These are phyloP conservation scores for Hycleus cichorii DNA, from an alignment of 1,140 invertebrate genomes.

Conservation along the genomic window DNA sequence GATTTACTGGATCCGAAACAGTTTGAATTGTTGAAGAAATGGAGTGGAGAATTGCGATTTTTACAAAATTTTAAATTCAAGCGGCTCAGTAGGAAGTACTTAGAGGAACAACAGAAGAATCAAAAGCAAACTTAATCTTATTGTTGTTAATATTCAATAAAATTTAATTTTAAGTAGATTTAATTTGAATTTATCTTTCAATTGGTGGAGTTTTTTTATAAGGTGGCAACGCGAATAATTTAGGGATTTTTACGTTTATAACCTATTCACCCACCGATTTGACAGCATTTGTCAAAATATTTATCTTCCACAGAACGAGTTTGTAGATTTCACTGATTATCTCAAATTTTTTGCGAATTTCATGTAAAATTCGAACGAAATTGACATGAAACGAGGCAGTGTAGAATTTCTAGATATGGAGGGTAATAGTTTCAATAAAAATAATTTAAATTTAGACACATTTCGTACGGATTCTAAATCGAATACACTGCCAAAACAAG, in stretches of 20 bases:
- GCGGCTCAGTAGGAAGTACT: conserved; percentile 48
- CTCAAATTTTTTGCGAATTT: too few relatives aligned
- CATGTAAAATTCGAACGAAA: too few relatives aligned
- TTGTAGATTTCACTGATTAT: too few relatives aligned
- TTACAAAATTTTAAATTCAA: conserved; percentile 59
- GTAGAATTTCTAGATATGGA: conserved; percentile 47
- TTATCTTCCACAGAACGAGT: too few relatives aligned
- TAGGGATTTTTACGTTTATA: too few relatives aligned
- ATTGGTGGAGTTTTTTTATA: too few relatives aligned
- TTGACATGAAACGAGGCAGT: conserved; percentile 44
- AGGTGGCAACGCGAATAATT: too few relatives aligned
- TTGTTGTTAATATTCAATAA: too few relatives aligned
- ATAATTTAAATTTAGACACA: conserved; percentile 65
- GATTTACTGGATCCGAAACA: conserved; percentile 53
- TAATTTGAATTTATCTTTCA: too few relatives aligned
- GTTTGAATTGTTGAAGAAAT: conserved; percentile 51
- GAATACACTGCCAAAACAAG: conserved; percentile 55
- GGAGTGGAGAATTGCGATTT: conserved; percentile 59
- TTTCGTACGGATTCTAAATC: conserved; percentile 75
- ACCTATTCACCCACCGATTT: too few relatives aligned
- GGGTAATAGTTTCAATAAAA: conserved; percentile 47
- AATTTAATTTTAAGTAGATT: too few relatives aligned
- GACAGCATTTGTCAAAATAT: too few relatives aligned
- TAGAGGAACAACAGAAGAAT: conserved; percentile 33
- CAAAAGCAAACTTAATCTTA: background rate